These are phyloP conservation scores for Armadillidium nasatum DNA, from an alignment of 1,140 invertebrate species.

Conservation along the genomic window DNA sequence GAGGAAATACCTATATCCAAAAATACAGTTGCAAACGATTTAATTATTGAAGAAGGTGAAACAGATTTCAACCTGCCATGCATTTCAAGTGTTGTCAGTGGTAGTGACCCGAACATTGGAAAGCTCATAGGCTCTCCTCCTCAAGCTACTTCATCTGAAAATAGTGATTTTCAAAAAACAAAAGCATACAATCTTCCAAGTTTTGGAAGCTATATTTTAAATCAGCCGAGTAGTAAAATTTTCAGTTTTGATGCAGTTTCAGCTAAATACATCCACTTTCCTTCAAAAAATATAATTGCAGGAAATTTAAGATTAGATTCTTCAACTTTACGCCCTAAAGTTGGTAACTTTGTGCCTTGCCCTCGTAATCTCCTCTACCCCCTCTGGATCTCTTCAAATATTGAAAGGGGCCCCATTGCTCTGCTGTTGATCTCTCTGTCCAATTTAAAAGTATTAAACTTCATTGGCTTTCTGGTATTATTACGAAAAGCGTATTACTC, in stretches of 20 bases:
- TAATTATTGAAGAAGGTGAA: neutral
- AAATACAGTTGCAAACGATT: neutral
- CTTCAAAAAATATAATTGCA: neutral
- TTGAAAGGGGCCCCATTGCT: neutral
- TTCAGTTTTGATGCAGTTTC: neutral
- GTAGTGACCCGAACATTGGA: neutral
- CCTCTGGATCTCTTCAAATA: neutral
- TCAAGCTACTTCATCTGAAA: neutral
- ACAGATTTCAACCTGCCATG: neutral
- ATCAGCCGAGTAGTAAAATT: neutral
- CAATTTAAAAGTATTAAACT: neutral
- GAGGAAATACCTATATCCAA: too few species aligned
- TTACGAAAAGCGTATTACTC: neutral
- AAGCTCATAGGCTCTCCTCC: neutral
- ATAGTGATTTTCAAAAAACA: too few species aligned
- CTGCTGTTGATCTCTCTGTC: neutral
- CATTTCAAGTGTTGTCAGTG: neutral
- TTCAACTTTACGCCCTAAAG: too few species aligned
- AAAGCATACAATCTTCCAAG: too few species aligned
- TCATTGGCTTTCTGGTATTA: conserved; percentile 1
- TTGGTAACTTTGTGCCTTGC: too few species aligned
- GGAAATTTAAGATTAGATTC: neutral
- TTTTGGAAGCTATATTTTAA: neutral
- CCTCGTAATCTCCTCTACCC: neutral
- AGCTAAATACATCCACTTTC: neutral